Percentiles rank a stretch among this genome's conserved stretches.
These are phyloP conservation scores for Odontocolon sp. DNA, from an alignment of 2,888 invertebrate species.

Conservation along the genomic window DNA sequence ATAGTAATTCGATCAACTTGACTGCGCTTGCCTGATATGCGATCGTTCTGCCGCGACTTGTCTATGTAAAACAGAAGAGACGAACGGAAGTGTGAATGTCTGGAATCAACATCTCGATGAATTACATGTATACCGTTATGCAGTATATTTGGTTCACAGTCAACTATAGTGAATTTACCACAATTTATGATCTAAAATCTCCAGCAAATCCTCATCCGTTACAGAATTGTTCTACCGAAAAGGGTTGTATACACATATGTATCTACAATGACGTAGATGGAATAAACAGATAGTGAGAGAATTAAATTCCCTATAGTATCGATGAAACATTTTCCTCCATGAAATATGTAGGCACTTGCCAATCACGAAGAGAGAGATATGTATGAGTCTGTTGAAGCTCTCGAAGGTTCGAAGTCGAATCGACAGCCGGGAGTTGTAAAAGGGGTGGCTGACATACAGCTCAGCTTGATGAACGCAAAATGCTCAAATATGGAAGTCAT, in stretches of 20 bases:
- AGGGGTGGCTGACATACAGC: background rate
- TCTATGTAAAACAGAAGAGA: too few species aligned
- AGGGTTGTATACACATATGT: background rate
- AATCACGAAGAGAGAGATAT: conserved; percentile 35
- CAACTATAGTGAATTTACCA: too few species aligned
- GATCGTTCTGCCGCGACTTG: too few species aligned
- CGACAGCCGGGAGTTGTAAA: background rate
- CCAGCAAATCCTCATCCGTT: too few species aligned
- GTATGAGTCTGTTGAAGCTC: background rate
- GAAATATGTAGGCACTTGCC: conserved; percentile 50
- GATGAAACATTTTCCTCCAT: conserved; percentile 29
- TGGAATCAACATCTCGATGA: too few species aligned
- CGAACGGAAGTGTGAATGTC: too few species aligned
- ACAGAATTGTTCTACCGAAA: too few species aligned
- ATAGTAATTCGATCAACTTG: too few species aligned
- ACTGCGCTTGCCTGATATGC: too few species aligned
- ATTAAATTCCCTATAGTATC: conserved; percentile 4
- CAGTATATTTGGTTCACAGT: too few species aligned
- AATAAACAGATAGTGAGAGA: background rate
- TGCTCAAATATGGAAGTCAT: conserved; percentile 21
- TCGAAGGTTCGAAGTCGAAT: conserved; percentile 10
- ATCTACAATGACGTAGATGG: background rate
- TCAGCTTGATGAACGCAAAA: background rate
- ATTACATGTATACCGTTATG: too few species aligned
- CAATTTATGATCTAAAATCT: too few species aligned